A percentile compares a stretch with the other conserved stretches of the same genome.
phyloP scores from a whole-genome alignment of 64 coral and sea anemone species.

The Montipora efflorescens region DNA sequence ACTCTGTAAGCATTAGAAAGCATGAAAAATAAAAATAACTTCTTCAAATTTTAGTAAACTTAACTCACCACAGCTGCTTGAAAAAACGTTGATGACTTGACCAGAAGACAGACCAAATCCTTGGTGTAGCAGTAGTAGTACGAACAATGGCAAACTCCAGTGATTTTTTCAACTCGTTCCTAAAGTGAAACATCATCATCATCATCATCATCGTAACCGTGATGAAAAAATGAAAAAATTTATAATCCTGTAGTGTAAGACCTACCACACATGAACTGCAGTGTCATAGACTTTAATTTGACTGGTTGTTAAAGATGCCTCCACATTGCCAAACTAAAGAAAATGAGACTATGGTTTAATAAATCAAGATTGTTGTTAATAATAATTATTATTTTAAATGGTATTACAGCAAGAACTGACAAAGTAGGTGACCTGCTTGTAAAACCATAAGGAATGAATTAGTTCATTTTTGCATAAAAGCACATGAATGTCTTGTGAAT shows the following conservation, averaged over 20 bases:
- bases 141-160: conserved; percentile 83
- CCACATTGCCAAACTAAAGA: conserved; percentile 84
- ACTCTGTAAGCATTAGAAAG: no score
- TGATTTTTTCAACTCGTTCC: conserved; percentile 97
- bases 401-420: no score
- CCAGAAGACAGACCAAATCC: conserved; percentile 93
- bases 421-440: no score
- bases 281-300: conserved; percentile 92
- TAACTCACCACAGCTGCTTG: conserved; percentile 90
- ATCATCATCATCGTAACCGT: not conserved
- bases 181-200: not conserved
- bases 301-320: conserved; percentile 75
- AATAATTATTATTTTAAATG: no score
- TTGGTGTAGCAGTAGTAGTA: conserved; percentile 77
- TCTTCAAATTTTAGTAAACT: no score
- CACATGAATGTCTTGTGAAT: no score
- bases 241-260: not conserved
- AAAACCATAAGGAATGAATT: no score
- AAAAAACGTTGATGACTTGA: conserved; percentile 97
- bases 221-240: not conserved
- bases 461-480: no score
- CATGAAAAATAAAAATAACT: no score
- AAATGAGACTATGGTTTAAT: not conserved
- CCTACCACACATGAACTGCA: conserved; percentile 97
- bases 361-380: no score